Conservation (phyloP, 2,797 vertebrate genomes). For the Mallotus villosus region DNA sequence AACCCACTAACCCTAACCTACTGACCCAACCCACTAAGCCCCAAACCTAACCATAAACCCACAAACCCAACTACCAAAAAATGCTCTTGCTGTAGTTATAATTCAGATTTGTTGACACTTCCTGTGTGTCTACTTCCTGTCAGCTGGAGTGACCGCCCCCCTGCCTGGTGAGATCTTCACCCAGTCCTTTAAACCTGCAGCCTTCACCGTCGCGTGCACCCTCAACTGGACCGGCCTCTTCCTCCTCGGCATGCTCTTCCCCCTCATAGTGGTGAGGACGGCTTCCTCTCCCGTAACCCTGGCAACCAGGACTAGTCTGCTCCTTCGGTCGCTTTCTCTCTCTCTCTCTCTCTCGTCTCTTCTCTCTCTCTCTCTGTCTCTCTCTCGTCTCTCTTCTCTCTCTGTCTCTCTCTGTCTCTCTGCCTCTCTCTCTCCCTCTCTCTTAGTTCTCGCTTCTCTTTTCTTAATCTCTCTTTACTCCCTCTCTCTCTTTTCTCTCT, state of each 20-base stretch:
- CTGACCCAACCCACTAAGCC: too few relatives aligned
- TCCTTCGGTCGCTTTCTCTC: neutral
- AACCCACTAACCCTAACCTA: too few relatives aligned
- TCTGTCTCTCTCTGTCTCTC: too few relatives aligned
- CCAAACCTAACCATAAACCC: too few relatives aligned
- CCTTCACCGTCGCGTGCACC: conserved; percentile 63
- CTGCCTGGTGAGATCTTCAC: conserved; percentile 78
- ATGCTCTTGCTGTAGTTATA: neutral
- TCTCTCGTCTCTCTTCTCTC: neutral
- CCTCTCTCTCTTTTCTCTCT: neutral
- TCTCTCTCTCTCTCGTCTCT: neutral
- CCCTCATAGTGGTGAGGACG: conserved; percentile 77
- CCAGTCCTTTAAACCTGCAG: conserved; percentile 76
- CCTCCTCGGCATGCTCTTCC: conserved; percentile 78
- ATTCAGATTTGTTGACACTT: neutral
- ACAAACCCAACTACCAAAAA: too few relatives aligned
- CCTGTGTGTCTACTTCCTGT: conserved; percentile 6
- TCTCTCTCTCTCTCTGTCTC: neutral
- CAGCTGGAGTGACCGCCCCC: conserved; percentile 68
- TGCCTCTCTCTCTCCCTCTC: too few relatives aligned
- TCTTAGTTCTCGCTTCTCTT: too few relatives aligned
- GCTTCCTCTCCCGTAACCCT: neutral
- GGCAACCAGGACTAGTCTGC: neutral
- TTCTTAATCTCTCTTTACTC: too few relatives aligned
- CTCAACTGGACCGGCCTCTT: conserved; percentile 78